phyloP scores from a whole-genome alignment of 2,797 vertebrate genomes.

The Hydrolagus colliei region DNA sequence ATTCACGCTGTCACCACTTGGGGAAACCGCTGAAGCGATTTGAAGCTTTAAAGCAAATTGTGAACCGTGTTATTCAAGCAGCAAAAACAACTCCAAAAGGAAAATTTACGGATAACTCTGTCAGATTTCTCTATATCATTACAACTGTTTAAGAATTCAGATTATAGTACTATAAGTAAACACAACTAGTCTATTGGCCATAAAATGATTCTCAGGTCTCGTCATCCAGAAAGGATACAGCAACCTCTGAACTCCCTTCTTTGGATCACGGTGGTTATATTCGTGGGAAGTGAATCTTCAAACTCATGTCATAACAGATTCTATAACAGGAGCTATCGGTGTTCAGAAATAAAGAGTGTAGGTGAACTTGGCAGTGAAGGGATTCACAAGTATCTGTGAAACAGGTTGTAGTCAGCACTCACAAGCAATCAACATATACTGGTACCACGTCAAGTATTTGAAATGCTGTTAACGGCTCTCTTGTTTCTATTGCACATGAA shows the following conservation, averaged over 20 bases:
- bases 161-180: background rate
- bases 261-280: background rate
- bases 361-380: background rate
- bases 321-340: background rate
- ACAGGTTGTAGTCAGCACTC: background rate
- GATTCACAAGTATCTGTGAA: background rate
- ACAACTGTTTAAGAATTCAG: background rate
- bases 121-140: background rate
- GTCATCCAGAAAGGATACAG: background rate
- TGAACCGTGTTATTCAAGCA: background rate
- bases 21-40: constrained; percentile 45
- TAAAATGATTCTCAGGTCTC: background rate
- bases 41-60: constrained; percentile 30
- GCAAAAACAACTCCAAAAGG: background rate
- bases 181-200: background rate
- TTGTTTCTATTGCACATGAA: background rate
- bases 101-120: background rate
- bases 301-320: background rate
- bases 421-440: no score
- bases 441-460: background rate
- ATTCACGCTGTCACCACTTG: constrained; percentile 42
- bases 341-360: background rate
- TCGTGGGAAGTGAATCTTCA: background rate
- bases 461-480: background rate
- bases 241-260: background rate